A percentile compares a stretch with the other conserved stretches of the same genome.
Conservation (phyloP, 2,888 invertebrate genomes). For the Chymomyza caudatula region DNA sequence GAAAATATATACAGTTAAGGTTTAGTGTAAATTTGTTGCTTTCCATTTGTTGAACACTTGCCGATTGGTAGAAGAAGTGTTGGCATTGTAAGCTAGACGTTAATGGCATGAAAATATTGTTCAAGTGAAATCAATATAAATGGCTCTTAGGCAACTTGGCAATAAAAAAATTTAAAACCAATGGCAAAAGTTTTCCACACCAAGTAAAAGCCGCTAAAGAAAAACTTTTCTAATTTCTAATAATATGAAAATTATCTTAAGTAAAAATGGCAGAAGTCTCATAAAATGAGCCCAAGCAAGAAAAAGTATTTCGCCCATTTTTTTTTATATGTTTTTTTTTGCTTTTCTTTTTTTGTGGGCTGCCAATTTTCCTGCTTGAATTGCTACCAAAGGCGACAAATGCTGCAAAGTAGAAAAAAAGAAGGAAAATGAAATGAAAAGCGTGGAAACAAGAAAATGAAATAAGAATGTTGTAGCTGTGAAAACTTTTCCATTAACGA, state of each 20-base stretch:
- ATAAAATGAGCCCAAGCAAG: neutral
- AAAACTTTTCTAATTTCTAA: constrained; percentile 68
- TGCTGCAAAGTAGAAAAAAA: constrained; percentile 26
- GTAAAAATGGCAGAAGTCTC: neutral
- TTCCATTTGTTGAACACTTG: neutral
- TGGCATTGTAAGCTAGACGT: constrained; percentile 58
- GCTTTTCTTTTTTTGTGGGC: constrained; percentile 10
- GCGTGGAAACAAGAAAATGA: constrained; percentile 3
- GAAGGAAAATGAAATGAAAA: constrained; percentile 11
- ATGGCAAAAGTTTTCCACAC: constrained; percentile 10
- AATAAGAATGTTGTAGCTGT: constrained; percentile 31
- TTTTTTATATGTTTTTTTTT: neutral
- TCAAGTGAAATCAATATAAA: constrained; percentile 63
- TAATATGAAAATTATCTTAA: constrained; percentile 63
- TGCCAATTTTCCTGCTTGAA: neutral
- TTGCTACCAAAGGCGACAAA: constrained; percentile 32
- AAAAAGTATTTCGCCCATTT: constrained; percentile 31
- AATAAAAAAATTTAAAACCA: neutral
- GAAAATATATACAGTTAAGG: neutral
- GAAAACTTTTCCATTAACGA: constrained; percentile 75
- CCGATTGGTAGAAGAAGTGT: neutral
- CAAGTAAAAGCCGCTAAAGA: constrained; percentile 38
- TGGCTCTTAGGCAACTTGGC: constrained; percentile 38
- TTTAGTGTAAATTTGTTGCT: neutral
- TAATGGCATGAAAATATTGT: constrained; percentile 62